Conservation (phyloP, 2,113 vertebrate species). For the Alexandromys fortis region DNA sequence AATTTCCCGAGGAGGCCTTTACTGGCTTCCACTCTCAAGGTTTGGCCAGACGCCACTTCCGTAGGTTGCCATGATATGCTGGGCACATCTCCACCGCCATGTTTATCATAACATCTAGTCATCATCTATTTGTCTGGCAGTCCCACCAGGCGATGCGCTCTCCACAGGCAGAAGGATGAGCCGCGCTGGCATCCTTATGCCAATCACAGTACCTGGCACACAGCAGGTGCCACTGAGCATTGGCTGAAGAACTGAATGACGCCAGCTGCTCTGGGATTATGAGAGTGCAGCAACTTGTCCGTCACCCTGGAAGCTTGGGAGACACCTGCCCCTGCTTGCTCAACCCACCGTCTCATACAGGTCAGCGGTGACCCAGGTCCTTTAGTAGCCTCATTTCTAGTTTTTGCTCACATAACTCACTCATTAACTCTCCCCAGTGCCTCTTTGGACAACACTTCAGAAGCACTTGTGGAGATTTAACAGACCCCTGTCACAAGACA, state of each 20-base stretch:
- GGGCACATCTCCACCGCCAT: neutral
- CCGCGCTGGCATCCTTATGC: neutral
- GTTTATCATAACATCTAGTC: neutral
- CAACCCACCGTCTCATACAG: neutral
- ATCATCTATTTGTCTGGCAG: neutral
- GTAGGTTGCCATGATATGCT: neutral
- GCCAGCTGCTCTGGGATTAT: neutral
- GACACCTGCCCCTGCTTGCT: neutral
- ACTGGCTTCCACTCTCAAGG: neutral
- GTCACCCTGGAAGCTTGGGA: neutral
- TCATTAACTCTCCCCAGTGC: neutral
- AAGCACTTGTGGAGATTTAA: neutral
- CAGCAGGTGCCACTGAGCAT: neutral
- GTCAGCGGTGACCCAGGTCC: neutral
- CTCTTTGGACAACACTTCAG: neutral
- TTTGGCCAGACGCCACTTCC: neutral
- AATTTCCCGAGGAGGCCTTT: neutral
- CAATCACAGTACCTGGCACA: neutral
- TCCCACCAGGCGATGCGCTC: neutral
- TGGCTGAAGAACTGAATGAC: conserved; percentile 44
- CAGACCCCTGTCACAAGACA: neutral
- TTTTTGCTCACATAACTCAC: neutral
- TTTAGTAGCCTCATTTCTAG: neutral
- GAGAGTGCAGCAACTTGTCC: neutral
- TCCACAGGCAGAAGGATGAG: neutral